Conservation (phyloP, 1,140 invertebrate species). For the Drosophila ambigua region DNA sequence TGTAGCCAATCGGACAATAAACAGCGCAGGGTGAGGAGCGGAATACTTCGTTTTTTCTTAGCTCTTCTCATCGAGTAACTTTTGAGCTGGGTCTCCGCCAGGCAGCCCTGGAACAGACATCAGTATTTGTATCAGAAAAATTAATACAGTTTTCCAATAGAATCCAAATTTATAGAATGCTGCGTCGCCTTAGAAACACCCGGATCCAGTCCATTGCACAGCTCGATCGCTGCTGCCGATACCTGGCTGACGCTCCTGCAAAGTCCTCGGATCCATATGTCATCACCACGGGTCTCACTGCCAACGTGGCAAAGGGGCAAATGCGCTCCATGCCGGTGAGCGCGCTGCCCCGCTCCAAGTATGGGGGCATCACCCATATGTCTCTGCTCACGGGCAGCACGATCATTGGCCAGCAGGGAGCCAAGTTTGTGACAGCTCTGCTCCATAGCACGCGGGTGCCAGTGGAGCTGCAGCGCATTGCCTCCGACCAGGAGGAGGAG, state of each 20-base stretch:
- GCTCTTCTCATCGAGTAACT: too few species aligned
- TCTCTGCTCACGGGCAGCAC: conserved; percentile 59
- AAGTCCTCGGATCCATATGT: too few species aligned
- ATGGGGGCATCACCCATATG: conserved; percentile 61
- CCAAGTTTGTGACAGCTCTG: conserved; percentile 55
- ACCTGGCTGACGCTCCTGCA: not conserved
- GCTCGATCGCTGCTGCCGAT: not conserved
- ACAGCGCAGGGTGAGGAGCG: not conserved
- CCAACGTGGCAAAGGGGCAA: conserved; percentile 39
- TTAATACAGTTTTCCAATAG: not conserved
- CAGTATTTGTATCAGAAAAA: not conserved
- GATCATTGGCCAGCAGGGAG: conserved; percentile 63
- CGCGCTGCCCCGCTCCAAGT: conserved; percentile 51
- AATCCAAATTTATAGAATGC: conserved; percentile 18
- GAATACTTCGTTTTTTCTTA: too few species aligned
- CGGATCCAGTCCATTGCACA: not conserved
- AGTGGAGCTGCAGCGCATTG: conserved; percentile 55
- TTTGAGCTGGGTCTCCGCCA: not conserved
- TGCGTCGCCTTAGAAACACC: not conserved
- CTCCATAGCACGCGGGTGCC: conserved; percentile 59
- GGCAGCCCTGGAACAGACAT: not conserved
- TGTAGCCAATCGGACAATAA: conserved; percentile 5
- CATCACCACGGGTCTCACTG: not conserved
- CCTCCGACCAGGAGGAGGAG: conserved; percentile 38
- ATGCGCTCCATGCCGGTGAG: conserved; percentile 5